Base-by-base conservation (phyloP, 2,113 vertebrate species). In the Corvus hawaiiensis region DNA sequence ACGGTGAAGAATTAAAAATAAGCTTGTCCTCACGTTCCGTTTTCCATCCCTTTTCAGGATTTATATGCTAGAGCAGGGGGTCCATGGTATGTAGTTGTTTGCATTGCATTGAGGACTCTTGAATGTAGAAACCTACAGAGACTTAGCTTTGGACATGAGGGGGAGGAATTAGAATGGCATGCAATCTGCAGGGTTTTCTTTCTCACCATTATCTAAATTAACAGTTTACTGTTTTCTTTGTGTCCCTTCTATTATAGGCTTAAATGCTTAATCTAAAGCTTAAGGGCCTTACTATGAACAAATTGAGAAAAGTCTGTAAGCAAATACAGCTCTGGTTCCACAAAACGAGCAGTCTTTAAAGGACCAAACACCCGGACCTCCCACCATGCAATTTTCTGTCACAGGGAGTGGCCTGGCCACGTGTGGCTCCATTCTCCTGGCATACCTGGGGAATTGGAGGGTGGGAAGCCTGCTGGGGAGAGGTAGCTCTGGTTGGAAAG, bases 261-360 rank as follows among this genome's bases (percentile, higher is more conserved):
- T 95, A 91, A 95, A 35, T 44, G 15, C 73, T 96, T 95, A 92
- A 71, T 94, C 64, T 93, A 59, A 74, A 80, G 82, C 71, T 94
- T 95, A 94, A 90, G 44, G 39, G 37, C n/a, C 81, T 82, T 82
- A n/a, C 16, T 24, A 28, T 17, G 77, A 92, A 89, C n/a, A 84
- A 93, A 78, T 18, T 18, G 73, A 44, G 80, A n/a, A 33, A 94
- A 89, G 15, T 32, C 64, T 0, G 0, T 28, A 20, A 90, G 68
- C 48, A 91, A 89, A 71, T 52, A 7, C 12, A 61, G 30, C 28
- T 80, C 28, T 22, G 3, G 30, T 72, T 80, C 68, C 59, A 67
- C 2, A 1, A 78, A 90, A 59, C 0, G 0, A 30, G 16, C 6
- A 24, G 26, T 33, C 15, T 52, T 86, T 90, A 83, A 92, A 61